Conservation (phyloP, 2,797 vertebrate species). For the Enteromius radiatus region DNA sequence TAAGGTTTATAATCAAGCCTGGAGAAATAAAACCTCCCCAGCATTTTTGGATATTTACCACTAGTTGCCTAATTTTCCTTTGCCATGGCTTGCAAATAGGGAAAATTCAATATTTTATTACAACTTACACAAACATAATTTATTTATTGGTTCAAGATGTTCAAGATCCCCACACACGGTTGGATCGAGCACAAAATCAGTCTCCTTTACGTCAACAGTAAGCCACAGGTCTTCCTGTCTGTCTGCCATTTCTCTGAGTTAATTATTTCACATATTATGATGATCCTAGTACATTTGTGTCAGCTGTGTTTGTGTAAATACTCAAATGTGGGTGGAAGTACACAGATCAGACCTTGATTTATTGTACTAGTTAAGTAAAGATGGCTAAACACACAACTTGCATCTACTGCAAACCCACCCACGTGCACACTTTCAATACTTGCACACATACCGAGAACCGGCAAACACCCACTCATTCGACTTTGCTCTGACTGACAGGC, state of each 20-base stretch:
- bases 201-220: constrained; percentile 9
- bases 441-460: not conserved
- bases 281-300: constrained; percentile 35
- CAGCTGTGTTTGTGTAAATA: constrained; percentile 20
- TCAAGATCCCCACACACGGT: constrained; percentile 32
- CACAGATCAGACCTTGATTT: constrained; percentile 51
- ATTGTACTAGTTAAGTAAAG: constrained; percentile 27
- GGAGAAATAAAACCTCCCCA: constrained; percentile 39
- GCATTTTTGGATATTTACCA: constrained; percentile 45
- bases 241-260: not conserved
- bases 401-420: constrained; percentile 17
- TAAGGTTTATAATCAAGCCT: constrained; percentile 41
- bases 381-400: constrained; percentile 31
- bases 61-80: constrained; percentile 48
- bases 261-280: constrained; percentile 15
- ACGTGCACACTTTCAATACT: not conserved
- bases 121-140: constrained; percentile 18
- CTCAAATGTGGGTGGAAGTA: constrained; percentile 21
- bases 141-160: constrained; percentile 62
- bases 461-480: constrained; percentile 40
- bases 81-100: constrained; percentile 42
- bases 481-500: constrained; percentile 40
- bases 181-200: not conserved
- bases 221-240: not conserved
- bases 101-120: constrained; percentile 48